Evolutionary conservation across 2,797 vertebrate genomes (phyloP).

Genomic region (Chelonia mydas): DNA sequence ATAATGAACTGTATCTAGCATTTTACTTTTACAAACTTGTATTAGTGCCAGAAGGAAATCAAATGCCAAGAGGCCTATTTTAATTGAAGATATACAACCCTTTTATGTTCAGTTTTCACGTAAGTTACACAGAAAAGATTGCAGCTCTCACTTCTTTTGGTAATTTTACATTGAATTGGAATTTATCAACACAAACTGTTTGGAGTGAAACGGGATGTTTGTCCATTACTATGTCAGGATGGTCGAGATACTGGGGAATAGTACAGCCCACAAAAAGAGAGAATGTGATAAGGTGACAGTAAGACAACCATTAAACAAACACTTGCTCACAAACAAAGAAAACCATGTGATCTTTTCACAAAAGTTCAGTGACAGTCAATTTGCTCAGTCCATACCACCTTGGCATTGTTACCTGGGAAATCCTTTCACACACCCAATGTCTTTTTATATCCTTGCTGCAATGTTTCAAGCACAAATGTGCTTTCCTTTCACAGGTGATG

Average conservation of each 20-base stretch:
- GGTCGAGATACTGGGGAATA: not conserved
- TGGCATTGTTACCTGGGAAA: not conserved
- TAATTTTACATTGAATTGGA: not conserved
- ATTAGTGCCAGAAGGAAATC: slow-evolving; percentile 47
- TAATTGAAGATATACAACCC: not conserved
- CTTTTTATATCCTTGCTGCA: not conserved
- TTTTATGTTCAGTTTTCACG: slow-evolving; percentile 21
- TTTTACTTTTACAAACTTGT: slow-evolving; percentile 39
- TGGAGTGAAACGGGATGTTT: not conserved
- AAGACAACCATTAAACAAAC: not conserved
- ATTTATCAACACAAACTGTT: not conserved
- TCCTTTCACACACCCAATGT: not conserved
- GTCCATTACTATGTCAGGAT: not conserved
- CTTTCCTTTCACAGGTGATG: not conserved
- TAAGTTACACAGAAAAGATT: not conserved
- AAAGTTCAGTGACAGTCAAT: not conserved
- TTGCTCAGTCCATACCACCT: not conserved
- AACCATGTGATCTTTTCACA: not conserved
- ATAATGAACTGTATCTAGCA: slow-evolving; percentile 13
- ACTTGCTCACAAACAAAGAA: not conserved
- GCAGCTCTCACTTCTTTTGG: not conserved
- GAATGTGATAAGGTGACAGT: not conserved
- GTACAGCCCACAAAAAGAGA: not conserved
- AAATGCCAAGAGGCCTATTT: slow-evolving; percentile 28
- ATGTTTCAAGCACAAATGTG: not conserved